A percentile compares a stretch with the other conserved stretches of the same genome.
Conservation (phyloP, 2,797 vertebrate species). For the Scolopax rusticola region DNA sequence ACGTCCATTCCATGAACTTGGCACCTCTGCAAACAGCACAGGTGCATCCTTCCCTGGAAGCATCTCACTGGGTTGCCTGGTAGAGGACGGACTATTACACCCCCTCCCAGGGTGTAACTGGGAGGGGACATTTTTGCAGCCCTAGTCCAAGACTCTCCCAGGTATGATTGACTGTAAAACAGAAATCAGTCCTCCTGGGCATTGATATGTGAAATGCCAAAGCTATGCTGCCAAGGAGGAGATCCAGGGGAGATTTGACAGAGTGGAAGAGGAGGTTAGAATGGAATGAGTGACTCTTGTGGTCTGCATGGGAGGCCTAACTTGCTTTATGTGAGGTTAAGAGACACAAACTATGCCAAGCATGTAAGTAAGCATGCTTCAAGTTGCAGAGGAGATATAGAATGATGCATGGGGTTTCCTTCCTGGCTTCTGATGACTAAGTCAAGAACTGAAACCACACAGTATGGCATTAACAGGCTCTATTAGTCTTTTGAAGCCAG, state of each 20-base stretch:
- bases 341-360: neutral
- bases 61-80: fast-evolving
- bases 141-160: neutral
- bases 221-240: neutral
- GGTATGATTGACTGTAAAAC: neutral
- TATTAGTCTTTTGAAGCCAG: neutral
- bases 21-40: neutral
- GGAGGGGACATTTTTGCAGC: neutral
- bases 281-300: neutral
- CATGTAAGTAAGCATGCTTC: neutral
- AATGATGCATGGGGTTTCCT: fast-evolving
- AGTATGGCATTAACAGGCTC: neutral
- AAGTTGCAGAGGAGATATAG: neutral
- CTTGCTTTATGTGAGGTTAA: neutral
- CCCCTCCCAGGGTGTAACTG: neutral
- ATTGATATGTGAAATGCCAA: neutral
- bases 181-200: neutral
- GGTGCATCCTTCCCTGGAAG: neutral
- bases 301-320: neutral
- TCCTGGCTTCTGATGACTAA: neutral
- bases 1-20: fast-evolving
- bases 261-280: neutral
- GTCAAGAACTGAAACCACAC: neutral
- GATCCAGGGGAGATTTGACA: neutral
- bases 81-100: neutral